These are phyloP conservation scores for Lasioglossum oenotherae DNA, from an alignment of 2,888 invertebrate genomes.

Conservation along the genomic window DNA sequence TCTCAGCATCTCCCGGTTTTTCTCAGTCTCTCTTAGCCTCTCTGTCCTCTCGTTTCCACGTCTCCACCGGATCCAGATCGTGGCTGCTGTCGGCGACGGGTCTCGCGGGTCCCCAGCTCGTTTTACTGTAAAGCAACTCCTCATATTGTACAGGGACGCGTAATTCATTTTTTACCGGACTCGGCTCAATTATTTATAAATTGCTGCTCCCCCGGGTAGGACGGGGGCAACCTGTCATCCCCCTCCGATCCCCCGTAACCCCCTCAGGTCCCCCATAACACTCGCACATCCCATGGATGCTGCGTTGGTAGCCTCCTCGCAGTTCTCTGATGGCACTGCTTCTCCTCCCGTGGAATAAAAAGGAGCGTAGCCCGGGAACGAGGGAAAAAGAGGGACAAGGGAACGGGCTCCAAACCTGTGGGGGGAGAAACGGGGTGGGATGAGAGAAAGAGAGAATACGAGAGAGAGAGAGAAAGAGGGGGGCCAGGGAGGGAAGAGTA, in stretches of 20 bases:
- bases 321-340: slow-evolving; percentile 50
- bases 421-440: background rate
- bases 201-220: slow-evolving; percentile 82
- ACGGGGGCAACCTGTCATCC: slow-evolving; percentile 67
- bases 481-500: slow-evolving; percentile 26
- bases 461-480: background rate
- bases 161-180: slow-evolving; percentile 85
- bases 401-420: background rate
- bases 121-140: slow-evolving; percentile 83
- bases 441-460: background rate
- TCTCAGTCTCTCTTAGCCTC: background rate
- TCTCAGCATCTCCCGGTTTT: background rate
- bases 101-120: slow-evolving; percentile 83
- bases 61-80: background rate
- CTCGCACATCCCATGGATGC: slow-evolving; percentile 10
- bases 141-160: slow-evolving; percentile 84
- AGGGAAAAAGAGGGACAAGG: slow-evolving; percentile 18
- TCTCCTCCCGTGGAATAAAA: slow-evolving; percentile 56
- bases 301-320: slow-evolving; percentile 20
- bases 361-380: slow-evolving; percentile 31
- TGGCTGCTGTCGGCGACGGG: slow-evolving; percentile 46
- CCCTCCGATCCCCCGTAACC: slow-evolving; percentile 27
- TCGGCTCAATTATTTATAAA: slow-evolving; percentile 84
- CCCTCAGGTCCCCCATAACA: background rate
- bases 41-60: slow-evolving; percentile 20